phyloP scores from a whole-genome alignment of 2,797 vertebrate species.

The Thunnus albacares region DNA sequence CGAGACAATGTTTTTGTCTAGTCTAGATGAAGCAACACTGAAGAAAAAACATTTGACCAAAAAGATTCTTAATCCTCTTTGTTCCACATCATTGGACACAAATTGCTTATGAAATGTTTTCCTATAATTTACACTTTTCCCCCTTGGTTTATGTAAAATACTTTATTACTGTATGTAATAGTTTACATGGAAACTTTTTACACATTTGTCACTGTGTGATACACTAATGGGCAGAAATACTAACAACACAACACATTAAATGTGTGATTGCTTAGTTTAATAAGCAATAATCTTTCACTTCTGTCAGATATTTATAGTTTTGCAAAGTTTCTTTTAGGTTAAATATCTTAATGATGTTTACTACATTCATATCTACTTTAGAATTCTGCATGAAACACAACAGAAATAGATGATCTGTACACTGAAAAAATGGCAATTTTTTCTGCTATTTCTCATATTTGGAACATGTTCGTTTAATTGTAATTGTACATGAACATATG shows the following conservation, averaged over 20 bases:
- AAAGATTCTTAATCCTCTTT: conserved; percentile 7
- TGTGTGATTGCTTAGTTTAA: neutral
- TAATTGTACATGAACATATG: too few relatives aligned
- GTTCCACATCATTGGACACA: neutral
- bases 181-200: neutral
- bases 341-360: neutral
- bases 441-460: too few relatives aligned
- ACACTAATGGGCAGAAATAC: neutral
- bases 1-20: neutral
- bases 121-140: neutral
- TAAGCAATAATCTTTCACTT: neutral
- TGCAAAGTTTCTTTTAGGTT: neutral
- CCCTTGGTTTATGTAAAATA: neutral
- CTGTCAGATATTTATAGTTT: neutral
- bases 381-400: neutral
- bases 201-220: neutral
- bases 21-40: neutral
- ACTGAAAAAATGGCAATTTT: too few relatives aligned
- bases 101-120: neutral
- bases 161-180: neutral
- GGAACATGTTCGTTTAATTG: too few relatives aligned
- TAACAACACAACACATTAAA: neutral
- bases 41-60: neutral
- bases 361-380: neutral
- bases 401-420: too few relatives aligned